phyloP scores from a whole-genome alignment of 92 coral and sea anemone species.

The Virgularia gustaviana region DNA sequence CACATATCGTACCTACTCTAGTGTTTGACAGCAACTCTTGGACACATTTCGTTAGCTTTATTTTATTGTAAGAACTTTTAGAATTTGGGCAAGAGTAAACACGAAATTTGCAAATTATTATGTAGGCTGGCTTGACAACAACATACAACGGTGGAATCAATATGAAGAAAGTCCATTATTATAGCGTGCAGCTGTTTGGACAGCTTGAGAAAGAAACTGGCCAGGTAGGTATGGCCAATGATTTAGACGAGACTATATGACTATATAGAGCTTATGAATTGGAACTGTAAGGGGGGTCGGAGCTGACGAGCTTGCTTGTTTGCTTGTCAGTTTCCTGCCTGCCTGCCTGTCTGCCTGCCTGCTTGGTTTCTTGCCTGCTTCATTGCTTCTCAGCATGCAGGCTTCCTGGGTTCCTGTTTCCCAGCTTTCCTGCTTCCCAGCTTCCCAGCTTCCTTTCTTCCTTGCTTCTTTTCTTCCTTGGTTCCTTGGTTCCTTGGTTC shows the following conservation, averaged over 20 bases:
- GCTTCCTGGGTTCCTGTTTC: background rate
- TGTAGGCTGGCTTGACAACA: slow-evolving; percentile 91
- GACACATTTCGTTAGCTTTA: background rate
- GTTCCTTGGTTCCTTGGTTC: too few species aligned
- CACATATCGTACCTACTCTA: background rate
- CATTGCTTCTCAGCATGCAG: background rate
- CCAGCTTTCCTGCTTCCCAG: background rate
- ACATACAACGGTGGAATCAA: slow-evolving; percentile 84
- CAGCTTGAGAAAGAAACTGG: slow-evolving; percentile 89
- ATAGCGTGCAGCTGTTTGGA: slow-evolving; percentile 73
- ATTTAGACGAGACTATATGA: too few species aligned
- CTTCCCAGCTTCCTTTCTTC: too few species aligned
- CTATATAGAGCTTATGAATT: too few species aligned
- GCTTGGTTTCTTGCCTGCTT: background rate
- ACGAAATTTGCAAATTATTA: background rate
- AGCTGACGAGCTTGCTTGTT: too few species aligned
- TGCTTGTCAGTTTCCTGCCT: background rate
- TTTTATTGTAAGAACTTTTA: background rate
- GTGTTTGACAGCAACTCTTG: background rate
- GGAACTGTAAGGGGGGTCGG: too few species aligned
- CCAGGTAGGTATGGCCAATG: slow-evolving; percentile 53
- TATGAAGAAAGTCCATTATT: slow-evolving; percentile 75
- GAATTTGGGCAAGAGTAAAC: background rate
- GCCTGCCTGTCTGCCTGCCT: background rate
- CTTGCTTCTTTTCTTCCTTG: too few species aligned